Evolutionary conservation across 2,797 vertebrate genomes (phyloP).

Genomic region (Myripristis jacobus): DNA sequence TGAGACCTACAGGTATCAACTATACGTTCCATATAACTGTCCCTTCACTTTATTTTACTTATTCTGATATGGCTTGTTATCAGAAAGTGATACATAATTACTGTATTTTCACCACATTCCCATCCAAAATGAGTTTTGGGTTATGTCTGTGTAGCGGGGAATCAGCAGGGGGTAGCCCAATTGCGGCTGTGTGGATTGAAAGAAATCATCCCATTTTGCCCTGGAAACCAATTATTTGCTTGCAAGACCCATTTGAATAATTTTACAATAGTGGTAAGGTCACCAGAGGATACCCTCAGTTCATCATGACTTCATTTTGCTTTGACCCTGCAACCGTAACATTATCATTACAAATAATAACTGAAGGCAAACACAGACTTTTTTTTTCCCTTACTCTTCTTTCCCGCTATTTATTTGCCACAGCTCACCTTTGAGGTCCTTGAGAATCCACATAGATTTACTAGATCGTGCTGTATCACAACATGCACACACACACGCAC

Average conservation of each 20-base stretch:
- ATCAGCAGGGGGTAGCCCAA: background rate
- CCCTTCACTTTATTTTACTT: no score
- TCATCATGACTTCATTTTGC: slow-evolving; percentile 42
- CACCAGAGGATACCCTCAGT: slow-evolving; percentile 42
- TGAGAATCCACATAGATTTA: slow-evolving; percentile 29
- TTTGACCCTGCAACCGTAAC: slow-evolving; percentile 33
- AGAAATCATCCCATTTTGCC: slow-evolving; percentile 43
- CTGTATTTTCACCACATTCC: background rate
- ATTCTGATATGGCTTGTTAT: background rate
- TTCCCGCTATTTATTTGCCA: slow-evolving; percentile 13
- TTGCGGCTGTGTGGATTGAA: slow-evolving; percentile 29
- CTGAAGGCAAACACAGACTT: slow-evolving; percentile 34
- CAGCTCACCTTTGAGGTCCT: slow-evolving; percentile 50
- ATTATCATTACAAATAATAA: slow-evolving; percentile 58
- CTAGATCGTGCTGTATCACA: slow-evolving; percentile 13
- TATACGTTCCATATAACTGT: no score
- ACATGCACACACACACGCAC: background rate
- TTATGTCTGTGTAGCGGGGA: background rate
- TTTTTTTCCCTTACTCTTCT: no score
- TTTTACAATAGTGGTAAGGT: slow-evolving; percentile 52
- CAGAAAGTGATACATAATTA: slow-evolving; percentile 2
- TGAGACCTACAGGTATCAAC: no score
- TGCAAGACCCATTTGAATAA: slow-evolving; percentile 42
- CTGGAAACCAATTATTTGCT: slow-evolving; percentile 61
- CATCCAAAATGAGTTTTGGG: background rate